Percentiles rank a stretch among this genome's conserved stretches.
Conservation (phyloP, 2,113 vertebrate genomes). For the Eubucco bourcierii region DNA sequence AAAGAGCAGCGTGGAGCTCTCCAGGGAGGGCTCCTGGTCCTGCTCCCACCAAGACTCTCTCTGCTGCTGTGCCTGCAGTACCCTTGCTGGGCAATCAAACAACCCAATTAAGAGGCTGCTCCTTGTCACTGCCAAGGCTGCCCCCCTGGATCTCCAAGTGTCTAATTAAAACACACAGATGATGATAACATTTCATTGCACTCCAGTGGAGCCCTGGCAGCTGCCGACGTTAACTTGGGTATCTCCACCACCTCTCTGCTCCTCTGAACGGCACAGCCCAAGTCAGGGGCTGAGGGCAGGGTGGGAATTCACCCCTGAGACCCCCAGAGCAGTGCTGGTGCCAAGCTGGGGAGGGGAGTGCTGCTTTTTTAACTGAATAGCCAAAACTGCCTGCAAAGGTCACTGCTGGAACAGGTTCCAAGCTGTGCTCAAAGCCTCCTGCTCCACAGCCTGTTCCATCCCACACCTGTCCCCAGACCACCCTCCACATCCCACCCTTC, state of each 20-base stretch:
- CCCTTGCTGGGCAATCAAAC: neutral
- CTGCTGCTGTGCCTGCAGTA: rapidly evolving
- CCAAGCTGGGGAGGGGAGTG: neutral
- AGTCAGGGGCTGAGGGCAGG: neutral
- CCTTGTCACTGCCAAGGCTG: neutral
- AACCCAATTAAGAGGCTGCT: neutral
- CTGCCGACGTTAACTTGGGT: neutral
- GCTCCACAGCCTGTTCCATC: neutral
- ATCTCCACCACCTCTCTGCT: neutral
- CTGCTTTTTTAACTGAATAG: neutral
- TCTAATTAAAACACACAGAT: neutral
- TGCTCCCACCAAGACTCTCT: neutral
- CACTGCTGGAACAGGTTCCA: neutral
- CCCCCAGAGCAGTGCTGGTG: rapidly evolving
- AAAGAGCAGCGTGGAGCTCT: neutral
- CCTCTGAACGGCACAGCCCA: neutral
- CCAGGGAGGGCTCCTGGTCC: neutral
- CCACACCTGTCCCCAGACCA: neutral
- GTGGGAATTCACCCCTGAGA: neutral
- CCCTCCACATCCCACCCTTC: neutral
- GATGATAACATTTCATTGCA: neutral
- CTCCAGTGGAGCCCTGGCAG: neutral
- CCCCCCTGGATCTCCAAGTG: neutral
- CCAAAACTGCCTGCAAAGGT: neutral
- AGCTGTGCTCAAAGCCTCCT: neutral